Evolutionary conservation across 2,113 vertebrate genomes (phyloP).

Genomic region (Sus scrofa): DNA sequence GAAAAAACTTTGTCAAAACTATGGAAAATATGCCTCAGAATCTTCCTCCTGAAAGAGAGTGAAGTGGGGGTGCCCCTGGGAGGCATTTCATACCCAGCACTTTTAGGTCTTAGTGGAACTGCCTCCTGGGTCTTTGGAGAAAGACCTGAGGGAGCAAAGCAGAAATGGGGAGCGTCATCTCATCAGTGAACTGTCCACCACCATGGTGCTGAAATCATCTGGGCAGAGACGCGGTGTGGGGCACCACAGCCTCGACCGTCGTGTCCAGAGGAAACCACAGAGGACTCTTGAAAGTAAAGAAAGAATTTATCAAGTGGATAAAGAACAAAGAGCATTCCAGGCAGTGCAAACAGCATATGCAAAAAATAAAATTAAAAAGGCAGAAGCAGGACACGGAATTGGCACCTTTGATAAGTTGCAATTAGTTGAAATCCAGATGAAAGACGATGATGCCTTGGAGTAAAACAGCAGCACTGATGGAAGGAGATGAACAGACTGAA

Average conservation of each 20-base stretch:
- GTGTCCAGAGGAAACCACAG: not conserved
- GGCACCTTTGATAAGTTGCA: too few relatives aligned
- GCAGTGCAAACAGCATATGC: too few relatives aligned
- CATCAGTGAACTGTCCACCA: not conserved
- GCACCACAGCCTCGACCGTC: not conserved
- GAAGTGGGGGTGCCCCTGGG: not conserved
- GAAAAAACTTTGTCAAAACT: too few relatives aligned
- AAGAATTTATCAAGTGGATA: not conserved
- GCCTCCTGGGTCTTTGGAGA: not conserved
- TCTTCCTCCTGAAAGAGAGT: not conserved
- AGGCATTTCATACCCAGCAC: too few relatives aligned
- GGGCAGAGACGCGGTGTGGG: accelerated
- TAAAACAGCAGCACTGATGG: too few relatives aligned
- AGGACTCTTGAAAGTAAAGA: not conserved
- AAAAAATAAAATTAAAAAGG: too few relatives aligned
- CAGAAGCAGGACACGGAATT: too few relatives aligned
- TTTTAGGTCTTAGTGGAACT: not conserved
- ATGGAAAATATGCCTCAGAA: not conserved
- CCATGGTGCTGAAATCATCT: not conserved
- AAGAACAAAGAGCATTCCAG: not conserved
- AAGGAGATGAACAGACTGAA: too few relatives aligned
- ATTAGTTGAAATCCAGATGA: too few relatives aligned
- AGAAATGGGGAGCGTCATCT: too few relatives aligned
- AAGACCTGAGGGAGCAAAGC: too few relatives aligned
- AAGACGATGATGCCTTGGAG: too few relatives aligned